Conservation (phyloP, 2,888 invertebrate species). For the Sialis lutaria region DNA sequence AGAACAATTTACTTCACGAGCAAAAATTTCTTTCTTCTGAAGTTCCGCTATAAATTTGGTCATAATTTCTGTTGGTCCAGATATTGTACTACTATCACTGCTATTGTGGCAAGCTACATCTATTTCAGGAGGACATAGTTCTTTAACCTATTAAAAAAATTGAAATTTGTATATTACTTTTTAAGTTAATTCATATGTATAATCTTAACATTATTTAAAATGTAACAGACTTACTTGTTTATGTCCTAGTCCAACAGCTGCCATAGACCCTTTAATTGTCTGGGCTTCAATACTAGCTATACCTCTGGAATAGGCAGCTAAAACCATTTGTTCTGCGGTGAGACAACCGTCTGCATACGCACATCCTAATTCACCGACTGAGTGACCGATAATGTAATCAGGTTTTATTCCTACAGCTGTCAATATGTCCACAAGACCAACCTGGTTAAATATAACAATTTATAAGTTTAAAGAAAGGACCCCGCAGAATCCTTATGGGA, state of each 20-base stretch:
- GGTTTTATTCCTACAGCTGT: constrained; percentile 25
- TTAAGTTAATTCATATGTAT: no score
- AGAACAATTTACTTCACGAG: constrained; percentile 66
- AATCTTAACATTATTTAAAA: no score
- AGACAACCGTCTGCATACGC: constrained; percentile 82
- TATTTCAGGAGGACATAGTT: constrained; percentile 53
- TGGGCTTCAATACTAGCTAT: constrained; percentile 44
- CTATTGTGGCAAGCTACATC: constrained; percentile 81
- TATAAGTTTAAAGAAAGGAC: no score
- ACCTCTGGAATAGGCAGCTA: constrained; percentile 62
- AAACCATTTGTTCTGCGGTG: constrained; percentile 63
- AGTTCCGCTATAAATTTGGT: constrained; percentile 45
- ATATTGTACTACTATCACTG: constrained; percentile 73
- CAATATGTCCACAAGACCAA: constrained; percentile 26
- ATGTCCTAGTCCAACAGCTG: constrained; percentile 46
- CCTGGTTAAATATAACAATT: no score
- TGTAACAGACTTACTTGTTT: constrained; percentile 3
- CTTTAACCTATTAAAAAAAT: constrained; percentile 24
- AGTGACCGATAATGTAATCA: constrained; percentile 37
- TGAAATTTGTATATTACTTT: no score
- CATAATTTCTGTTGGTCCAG: constrained; percentile 61
- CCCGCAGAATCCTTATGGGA: no score
- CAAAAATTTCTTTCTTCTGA: constrained; percentile 55
- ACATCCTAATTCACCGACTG: constrained; percentile 79
- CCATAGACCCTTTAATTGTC: constrained; percentile 59